Evolutionary conservation across 92 coral and sea anemone genomes (phyloP), one percentile per base, ranked within the genome.

Genomic region (Diadumene lineata): DNA sequence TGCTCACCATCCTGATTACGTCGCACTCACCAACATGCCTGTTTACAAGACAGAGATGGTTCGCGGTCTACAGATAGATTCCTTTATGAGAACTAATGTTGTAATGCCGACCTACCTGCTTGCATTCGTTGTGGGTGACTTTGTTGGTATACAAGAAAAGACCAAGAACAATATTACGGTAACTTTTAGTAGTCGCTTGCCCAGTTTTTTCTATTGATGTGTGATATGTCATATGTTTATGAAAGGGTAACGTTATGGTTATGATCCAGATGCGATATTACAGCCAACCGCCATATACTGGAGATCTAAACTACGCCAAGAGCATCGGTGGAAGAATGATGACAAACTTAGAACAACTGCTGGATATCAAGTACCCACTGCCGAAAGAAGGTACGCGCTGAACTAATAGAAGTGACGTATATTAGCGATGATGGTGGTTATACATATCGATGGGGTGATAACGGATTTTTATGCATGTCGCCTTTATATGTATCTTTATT

Each of bases 311-410:
- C 11, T 90, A 90, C 62, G 86, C 93, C 4, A 43, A 64, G 18
- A 73, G 69, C 31, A 74, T 87, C 69, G 86, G 89, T 11, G 83
- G 92, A 69, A 74, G 80, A 53, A 85, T 77, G 25, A 77, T 91
- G 44, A 77, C 87, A 11, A 87, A 74, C 79, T 86, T 77, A 32
- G 93, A 93, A 50, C 72, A 90, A 8, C 81, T 84, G 38, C 81
- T 90, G 24, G 80, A 71, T 43, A 76, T 90, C 16, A 31, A 62
- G 38, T 93, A 84, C 56, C 66, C 93, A 19, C 84, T 93, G 23
- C 87, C 96, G 2, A 93, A 93, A 72, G 82, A 84, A 61, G 98
- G 98, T 90, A 60, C n/a, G n/a, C n/a, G n/a, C n/a, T n/a, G n/a
- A n/a, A n/a, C n/a, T n/a, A n/a, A n/a, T n/a, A n/a, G n/a, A n/a